Evolutionary conservation across 2,113 vertebrate species (phyloP).

Genomic region (Clinocottus analis): DNA sequence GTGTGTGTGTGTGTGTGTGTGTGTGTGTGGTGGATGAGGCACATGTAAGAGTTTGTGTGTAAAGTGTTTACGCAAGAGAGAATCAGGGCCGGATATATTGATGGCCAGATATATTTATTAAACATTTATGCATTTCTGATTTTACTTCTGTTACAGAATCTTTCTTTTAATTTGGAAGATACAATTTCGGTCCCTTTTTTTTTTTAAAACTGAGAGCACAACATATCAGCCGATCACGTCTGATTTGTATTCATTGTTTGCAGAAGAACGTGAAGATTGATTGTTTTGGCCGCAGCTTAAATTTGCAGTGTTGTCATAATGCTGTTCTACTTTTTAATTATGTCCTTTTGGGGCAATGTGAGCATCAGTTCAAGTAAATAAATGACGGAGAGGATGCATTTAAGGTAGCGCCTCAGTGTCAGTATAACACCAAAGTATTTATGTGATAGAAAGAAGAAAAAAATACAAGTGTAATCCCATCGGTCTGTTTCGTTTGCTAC

Average conservation of each 20-base stretch:
- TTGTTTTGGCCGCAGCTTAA: not conserved
- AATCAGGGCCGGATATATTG: slow-evolving; percentile 17
- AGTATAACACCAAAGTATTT: not conserved
- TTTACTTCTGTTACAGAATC: not conserved
- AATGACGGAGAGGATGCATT: not conserved
- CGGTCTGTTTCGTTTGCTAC: too few species aligned
- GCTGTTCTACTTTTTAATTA: not conserved
- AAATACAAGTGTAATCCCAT: too few species aligned
- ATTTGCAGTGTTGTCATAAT: not conserved
- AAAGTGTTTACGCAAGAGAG: not conserved
- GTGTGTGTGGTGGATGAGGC: slow-evolving; percentile 10
- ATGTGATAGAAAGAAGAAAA: not conserved
- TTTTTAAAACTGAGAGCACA: not conserved
- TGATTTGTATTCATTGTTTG: not conserved
- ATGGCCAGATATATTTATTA: slow-evolving; percentile 10
- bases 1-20: slow-evolving; percentile 26
- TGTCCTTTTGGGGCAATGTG: not conserved
- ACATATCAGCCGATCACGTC: not conserved
- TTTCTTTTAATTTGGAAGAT: not conserved
- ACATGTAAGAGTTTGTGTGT: slow-evolving; percentile 3
- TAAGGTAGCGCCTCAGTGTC: not conserved
- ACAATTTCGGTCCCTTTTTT: not conserved
- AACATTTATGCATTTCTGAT: slow-evolving; percentile 17
- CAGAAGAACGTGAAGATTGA: not conserved
- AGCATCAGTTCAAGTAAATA: not conserved